Evolutionary conservation across 2,113 vertebrate species (phyloP), one percentile per base, ranked within the genome.

Genomic region (Chloebia gouldiae): DNA sequence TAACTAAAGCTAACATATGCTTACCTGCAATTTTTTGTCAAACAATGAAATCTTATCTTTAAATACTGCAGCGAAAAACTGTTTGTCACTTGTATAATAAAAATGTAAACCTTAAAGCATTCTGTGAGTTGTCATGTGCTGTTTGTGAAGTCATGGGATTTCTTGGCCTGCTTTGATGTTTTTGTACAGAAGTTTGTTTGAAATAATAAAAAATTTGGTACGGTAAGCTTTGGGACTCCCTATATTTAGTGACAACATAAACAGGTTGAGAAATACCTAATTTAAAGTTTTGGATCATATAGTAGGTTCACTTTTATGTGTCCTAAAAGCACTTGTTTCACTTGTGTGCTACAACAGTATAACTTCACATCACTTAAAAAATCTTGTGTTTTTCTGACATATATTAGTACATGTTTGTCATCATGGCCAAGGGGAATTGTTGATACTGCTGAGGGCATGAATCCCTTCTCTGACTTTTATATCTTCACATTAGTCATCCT

Each of bases 181-280:
- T 98, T 98, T 97, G 95, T 98, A 97, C 84, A 97, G 95, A 96
- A 87, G 63, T 95, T 97, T 95, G 94, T 97, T 96, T 96, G 87
- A 97, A 96, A 96, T 96, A 96, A 97, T 97, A 97, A 98, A 98
- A 96, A 60, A 71, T 96, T 97, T 97, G 95, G 95, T 97, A 96
- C 95, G 83, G 95, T 95, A 96, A 95, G 56, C 30, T 80, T 50
- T 88, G 79, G 49, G 27, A 61, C 63, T 92, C 59, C 75, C 76
- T 73, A 9, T 80, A n/a, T 89, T 76, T 93, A 86, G 71, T 80
- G 68, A 27, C 24, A 73, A 30, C n/a, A n/a, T 59, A 73, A 91
- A 53, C 10, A 57, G 37, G 7, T 60, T 81, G 57, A 76, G n/a
- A 82, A 92, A 45, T 54, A 33, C 13, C 11, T 65, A 1, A 14